Base-by-base conservation (phyloP, 1,140 invertebrate species). In the Calliopsis andreniformis region DNA sequence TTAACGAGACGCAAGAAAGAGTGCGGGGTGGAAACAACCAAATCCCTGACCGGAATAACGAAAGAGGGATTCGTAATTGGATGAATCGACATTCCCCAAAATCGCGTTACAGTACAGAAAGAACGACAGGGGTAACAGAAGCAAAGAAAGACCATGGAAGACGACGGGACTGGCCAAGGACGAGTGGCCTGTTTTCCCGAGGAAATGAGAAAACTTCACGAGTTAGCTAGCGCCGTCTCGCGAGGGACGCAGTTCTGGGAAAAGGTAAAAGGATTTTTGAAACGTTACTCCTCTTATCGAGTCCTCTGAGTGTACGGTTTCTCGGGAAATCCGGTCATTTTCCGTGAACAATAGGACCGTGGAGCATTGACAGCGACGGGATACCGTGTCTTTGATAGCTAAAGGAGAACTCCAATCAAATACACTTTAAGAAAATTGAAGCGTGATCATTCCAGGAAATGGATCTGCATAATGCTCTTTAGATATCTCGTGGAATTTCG, bases 151-250 rank as follows among this genome's bases (percentile, higher is more conserved):
- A 0, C 18, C 70, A 5, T 23, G 20, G 45, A 56, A 30, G 25
- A 25, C 12, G 58, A 42, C 35, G 47, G 47, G 14, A 32, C n/a
- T 25, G 7, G 28, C 28, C 55, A 35, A 47, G 43, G 28, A 59
- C 55, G 18, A 18, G 43, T 47, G 32, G 23, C 35, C 59, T n/a
- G 42, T 67, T 69, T 61, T 69, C 32, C 10, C 35, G 23, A 16
- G 43, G 3, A 64, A 61, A 76, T 53, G 64, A 69, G 66, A 61
- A 76, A 76, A 69, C 39, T 76, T 76, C 14, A 3, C 30, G 14
- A 42, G 23, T 75, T 68, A 30, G 49, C n/a, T 23, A 12, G n/a
- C 25, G 35, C 30, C 14, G 56, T 20, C 62, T 10, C 35, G 39
- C 28, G 20, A n/a, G 35, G 32, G 35, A n/a, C 32, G 16, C 2